Evolutionary conservation across 2,888 invertebrate genomes (phyloP).

Genomic region (Drosophila borborema): DNA sequence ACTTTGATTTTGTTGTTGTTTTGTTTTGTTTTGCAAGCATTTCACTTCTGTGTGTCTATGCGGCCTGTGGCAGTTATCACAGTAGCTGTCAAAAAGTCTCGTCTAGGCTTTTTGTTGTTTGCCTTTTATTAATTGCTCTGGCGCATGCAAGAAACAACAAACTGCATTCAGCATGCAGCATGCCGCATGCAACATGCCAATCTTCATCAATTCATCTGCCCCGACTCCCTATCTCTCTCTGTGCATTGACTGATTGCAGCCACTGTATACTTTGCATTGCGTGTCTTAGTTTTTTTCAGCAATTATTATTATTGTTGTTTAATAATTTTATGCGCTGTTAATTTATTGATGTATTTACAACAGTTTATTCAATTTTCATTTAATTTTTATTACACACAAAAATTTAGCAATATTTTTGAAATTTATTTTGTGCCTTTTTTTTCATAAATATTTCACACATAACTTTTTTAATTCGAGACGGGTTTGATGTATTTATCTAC

Average conservation of each 20-base stretch:
- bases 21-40: constrained; percentile 47
- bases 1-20: constrained; percentile 25
- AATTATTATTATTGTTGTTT: constrained; percentile 18
- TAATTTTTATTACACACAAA: constrained; percentile 9
- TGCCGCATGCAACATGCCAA: constrained; percentile 40
- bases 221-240: constrained; percentile 1
- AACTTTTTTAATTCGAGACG: neutral
- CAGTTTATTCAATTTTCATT: constrained; percentile 29
- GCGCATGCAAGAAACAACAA: constrained; percentile 53
- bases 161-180: constrained; percentile 22
- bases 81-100: constrained; percentile 56
- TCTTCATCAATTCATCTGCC: constrained; percentile 22
- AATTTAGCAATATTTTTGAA: neutral
- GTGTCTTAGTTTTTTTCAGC: constrained; percentile 29
- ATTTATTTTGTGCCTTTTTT: too few relatives aligned
- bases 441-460: constrained; percentile 12
- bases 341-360: constrained; percentile 57
- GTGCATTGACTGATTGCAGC: constrained; percentile 56
- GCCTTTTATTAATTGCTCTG: constrained; percentile 56
- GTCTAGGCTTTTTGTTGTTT: constrained; percentile 28
- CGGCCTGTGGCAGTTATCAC: constrained; percentile 50
- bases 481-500: neutral
- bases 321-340: constrained; percentile 71
- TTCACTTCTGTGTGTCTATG: constrained; percentile 57
- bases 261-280: constrained; percentile 46